Percentiles rank a stretch among this genome's conserved stretches.
Evolutionary conservation across 1,140 invertebrate species (phyloP).

Genomic region (Globodera ellingtonae): DNA sequence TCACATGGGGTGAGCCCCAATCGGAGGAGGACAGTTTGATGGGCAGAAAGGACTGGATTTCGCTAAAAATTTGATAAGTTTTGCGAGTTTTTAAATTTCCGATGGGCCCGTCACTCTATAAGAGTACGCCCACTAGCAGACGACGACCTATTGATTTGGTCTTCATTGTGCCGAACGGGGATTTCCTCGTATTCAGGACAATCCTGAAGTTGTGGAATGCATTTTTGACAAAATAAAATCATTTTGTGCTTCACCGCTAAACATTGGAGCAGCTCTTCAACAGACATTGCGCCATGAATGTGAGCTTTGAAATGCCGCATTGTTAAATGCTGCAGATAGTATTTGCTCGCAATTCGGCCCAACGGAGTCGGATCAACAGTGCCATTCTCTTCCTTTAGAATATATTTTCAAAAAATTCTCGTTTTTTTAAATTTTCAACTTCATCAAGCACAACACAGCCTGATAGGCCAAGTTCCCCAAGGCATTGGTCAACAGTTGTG

Average conservation of each 20-base stretch:
- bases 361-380: conserved; percentile 72
- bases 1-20: conserved; percentile 75
- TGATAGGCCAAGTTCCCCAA: conserved; percentile 76
- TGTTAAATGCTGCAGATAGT: conserved; percentile 92
- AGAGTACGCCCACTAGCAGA: not conserved
- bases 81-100: conserved; percentile 3
- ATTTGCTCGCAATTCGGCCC: conserved; percentile 91
- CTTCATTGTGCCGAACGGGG: conserved; percentile 97
- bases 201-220: conserved; percentile 68
- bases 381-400: conserved; percentile 39
- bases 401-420: not conserved
- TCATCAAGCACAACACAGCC: conserved; percentile 75
- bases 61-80: conserved; percentile 32
- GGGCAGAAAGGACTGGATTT: conserved; percentile 32
- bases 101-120: not conserved
- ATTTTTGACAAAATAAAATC: conserved; percentile 22
- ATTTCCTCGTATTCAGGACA: conserved; percentile 88
- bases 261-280: conserved; percentile 79
- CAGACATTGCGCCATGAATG: conserved; percentile 71
- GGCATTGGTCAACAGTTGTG: conserved; percentile 76
- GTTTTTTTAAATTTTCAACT: conserved; percentile 48
- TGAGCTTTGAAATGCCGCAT: conserved; percentile 79
- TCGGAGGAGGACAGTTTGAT: conserved; percentile 36
- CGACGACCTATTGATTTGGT: conserved; percentile 79
- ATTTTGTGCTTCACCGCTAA: conserved; percentile 70